Evolutionary conservation across 2,888 invertebrate species (phyloP).

Genomic region (Phlogophora meticulosa): DNA sequence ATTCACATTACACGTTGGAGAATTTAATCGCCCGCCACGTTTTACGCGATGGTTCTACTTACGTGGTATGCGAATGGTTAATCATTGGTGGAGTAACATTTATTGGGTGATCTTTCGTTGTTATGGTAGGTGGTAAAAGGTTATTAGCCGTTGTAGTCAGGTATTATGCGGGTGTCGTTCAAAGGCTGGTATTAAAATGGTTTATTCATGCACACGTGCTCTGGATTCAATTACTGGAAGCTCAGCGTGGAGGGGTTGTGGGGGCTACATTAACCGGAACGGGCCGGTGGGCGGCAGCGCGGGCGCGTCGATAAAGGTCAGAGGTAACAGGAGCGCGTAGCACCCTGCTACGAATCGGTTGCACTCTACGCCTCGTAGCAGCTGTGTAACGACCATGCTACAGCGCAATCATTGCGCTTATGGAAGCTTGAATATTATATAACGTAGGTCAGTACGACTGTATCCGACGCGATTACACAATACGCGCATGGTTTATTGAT

Average conservation of each 20-base stretch:
- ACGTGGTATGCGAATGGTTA: slow-evolving; percentile 25
- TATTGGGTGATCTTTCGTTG: slow-evolving; percentile 43
- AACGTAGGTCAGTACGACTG: slow-evolving; percentile 11
- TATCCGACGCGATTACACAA: slow-evolving; percentile 6
- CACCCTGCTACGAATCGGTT: slow-evolving; percentile 72
- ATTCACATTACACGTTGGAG: slow-evolving; percentile 72
- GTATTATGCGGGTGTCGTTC: slow-evolving; percentile 47
- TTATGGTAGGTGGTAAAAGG: slow-evolving; percentile 32
- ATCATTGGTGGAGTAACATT: slow-evolving; percentile 43
- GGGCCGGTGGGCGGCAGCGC: slow-evolving; percentile 59
- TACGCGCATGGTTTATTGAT: background rate
- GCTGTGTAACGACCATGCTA: slow-evolving; percentile 64
- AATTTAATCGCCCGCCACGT: slow-evolving; percentile 67
- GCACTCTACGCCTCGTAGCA: slow-evolving; percentile 72
- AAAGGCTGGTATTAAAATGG: slow-evolving; percentile 69
- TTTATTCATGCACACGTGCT: slow-evolving; percentile 81
- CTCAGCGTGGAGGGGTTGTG: slow-evolving; percentile 62
- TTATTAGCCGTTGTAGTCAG: slow-evolving; percentile 44
- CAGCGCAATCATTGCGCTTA: slow-evolving; percentile 38
- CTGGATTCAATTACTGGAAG: slow-evolving; percentile 80
- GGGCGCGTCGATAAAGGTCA: slow-evolving; percentile 76
- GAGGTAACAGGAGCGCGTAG: slow-evolving; percentile 74
- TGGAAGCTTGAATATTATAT: slow-evolving; percentile 36
- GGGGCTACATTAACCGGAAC: slow-evolving; percentile 70
- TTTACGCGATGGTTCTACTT: slow-evolving; percentile 30